phyloP scores from a whole-genome alignment of 2,797 vertebrate species.

The Gambusia yucatana region DNA sequence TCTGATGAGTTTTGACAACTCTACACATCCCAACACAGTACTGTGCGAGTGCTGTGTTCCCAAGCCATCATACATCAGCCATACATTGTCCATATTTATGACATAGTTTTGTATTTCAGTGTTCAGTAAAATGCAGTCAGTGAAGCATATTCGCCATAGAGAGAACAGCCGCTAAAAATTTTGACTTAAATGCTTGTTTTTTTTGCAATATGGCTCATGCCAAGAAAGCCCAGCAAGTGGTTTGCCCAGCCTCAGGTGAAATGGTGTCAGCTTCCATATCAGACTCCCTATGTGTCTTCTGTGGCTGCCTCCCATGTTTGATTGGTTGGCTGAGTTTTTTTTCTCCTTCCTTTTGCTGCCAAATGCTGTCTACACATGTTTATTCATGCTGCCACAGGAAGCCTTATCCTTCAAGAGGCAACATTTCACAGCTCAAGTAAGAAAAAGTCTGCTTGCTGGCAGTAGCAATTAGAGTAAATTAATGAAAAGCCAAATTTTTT shows the following conservation, averaged over 20 bases:
- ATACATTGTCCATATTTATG: conserved; percentile 42
- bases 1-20: not conserved
- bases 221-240: conserved; percentile 62
- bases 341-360: conserved; percentile 51
- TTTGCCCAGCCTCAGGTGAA: conserved; percentile 77
- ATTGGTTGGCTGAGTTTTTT: conserved; percentile 42
- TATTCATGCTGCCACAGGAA: conserved; percentile 75
- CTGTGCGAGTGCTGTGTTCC: not conserved
- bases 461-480: conserved; percentile 37
- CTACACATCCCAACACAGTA: not conserved
- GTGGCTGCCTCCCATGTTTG: conserved; percentile 52
- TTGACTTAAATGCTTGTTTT: conserved; percentile 76
- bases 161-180: conserved; percentile 77
- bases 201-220: conserved; percentile 47
- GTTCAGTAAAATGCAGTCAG: conserved; percentile 72
- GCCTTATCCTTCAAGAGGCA: conserved; percentile 63
- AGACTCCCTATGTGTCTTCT: conserved; percentile 56
- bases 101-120: conserved; percentile 62
- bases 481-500: conserved; percentile 23
- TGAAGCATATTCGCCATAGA: conserved; percentile 77
- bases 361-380: conserved; percentile 74
- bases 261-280: conserved; percentile 70
- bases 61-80: not conserved
- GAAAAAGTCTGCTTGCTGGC: conserved; percentile 29
- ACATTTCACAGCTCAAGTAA: conserved; percentile 50